These are phyloP conservation scores for Lithosia quadra DNA, from an alignment of 2,888 invertebrate genomes.

Conservation along the genomic window DNA sequence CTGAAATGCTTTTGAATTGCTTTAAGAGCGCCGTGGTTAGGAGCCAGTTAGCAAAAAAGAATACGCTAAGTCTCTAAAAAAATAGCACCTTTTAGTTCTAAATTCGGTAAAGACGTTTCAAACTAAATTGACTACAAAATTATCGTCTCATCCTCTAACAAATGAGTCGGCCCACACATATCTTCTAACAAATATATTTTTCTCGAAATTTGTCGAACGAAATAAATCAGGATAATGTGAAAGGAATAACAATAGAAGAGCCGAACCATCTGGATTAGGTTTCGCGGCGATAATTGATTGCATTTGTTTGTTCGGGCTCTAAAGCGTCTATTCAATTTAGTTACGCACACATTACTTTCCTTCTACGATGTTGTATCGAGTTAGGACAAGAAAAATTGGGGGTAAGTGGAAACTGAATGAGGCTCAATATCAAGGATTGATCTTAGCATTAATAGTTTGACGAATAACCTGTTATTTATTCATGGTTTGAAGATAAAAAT, in stretches of 20 bases:
- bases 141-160: conserved; percentile 5
- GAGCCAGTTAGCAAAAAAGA: too few species aligned
- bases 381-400: conserved; percentile 38
- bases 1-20: too few species aligned
- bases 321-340: conserved; percentile 51
- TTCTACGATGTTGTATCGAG: conserved; percentile 27
- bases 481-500: neutral
- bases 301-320: conserved; percentile 49
- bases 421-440: conserved; percentile 11
- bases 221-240: conserved; percentile 34
- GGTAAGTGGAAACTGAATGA: conserved; percentile 24
- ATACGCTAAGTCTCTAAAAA: too few species aligned
- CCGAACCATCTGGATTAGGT: conserved; percentile 37
- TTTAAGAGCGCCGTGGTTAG: too few species aligned
- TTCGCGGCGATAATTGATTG: conserved; percentile 47
- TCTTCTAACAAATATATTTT: neutral
- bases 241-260: conserved; percentile 34
- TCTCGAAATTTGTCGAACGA: conserved; percentile 34
- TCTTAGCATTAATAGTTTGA: conserved; percentile 28
- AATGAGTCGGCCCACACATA: neutral
- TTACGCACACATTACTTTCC: conserved; percentile 41
- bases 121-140: neutral
- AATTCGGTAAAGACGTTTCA: neutral
- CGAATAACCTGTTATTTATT: conserved; percentile 15
- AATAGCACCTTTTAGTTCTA: neutral